Base-by-base conservation (phyloP, 2,888 invertebrate genomes). In the Lithophane semibrunnea region DNA sequence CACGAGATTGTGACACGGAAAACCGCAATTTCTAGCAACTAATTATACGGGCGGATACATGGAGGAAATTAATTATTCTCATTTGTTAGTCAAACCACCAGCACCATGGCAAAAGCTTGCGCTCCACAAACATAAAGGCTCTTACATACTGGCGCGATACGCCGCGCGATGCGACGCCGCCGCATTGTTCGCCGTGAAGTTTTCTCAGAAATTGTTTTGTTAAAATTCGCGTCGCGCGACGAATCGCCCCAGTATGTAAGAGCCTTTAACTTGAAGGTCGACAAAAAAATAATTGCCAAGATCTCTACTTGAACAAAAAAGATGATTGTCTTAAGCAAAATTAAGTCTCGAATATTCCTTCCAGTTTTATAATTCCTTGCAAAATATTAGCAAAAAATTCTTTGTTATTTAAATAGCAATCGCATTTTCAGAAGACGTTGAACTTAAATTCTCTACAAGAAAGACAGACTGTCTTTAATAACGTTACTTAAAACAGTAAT, bases 11-110 rank as follows among this genome's bases (percentile, higher is more conserved):
- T 37, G 37, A 77, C 54, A 75, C 42, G 37, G 44, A 56, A 82
- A 58, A 69, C 61, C 68, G 18, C 24, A 61, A 66, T 49, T 16
- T 66, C 61, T 56, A 67, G 18, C 16, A 7, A 56, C 65, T 66
- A 85, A 82, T 82, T 77, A 72, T 74, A 82, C 61, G 75, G 79
- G 65, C 58, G 73, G 68, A 88, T 49, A 63, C 44, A 71, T 79
- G 49, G 24, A 52, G 21, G 24, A 66, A 72, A 86, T 79, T 63
- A 71, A 83, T 82, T 65, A 24, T 58, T 56, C 60, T 16, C 70
- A 70, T 64, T 75, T 54, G 58, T 85, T 64, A 37, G 54, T 61
- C 61, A 69, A 37, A 75, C 18, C 13, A 49, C 12, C 52, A 7
- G 42, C 44, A 58, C 10, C 58, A 49, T 49, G 37, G 16, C 49